These are phyloP conservation scores for Mergus octosetaceus DNA, from an alignment of 2,797 vertebrate species.

Conservation along the genomic window DNA sequence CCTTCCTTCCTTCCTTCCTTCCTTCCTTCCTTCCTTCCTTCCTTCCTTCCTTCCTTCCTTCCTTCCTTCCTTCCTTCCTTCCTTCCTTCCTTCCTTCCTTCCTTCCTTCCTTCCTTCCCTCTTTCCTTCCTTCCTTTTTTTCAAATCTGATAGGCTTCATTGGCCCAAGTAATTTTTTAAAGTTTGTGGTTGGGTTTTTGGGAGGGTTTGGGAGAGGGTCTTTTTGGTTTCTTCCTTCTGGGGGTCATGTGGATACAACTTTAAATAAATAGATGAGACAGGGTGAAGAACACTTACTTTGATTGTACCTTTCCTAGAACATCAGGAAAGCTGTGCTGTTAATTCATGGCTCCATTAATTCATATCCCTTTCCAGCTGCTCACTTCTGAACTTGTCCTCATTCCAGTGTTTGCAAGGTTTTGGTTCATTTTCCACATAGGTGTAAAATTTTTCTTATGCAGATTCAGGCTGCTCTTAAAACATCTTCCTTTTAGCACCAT, in stretches of 20 bases:
- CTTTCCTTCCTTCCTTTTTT: no score
- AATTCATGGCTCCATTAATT: neutral
- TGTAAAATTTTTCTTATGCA: neutral
- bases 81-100: no score
- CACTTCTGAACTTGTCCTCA: neutral
- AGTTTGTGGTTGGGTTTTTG: neutral
- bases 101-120: no score
- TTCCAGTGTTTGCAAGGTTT: neutral
- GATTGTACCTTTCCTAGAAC: neutral
- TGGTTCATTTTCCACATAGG: neutral
- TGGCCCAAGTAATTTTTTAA: neutral
- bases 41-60: neutral
- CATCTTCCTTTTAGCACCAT: neutral
- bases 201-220: neutral
- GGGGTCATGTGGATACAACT: neutral
- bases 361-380: neutral
- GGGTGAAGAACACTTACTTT: neutral
- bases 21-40: neutral
- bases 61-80: neutral
- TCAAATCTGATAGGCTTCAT: neutral
- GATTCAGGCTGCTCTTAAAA: neutral
- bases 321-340: neutral
- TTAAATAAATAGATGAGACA: neutral
- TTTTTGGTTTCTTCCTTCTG: neutral
- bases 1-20: no score